Evolutionary conservation across 2,888 invertebrate genomes (phyloP).

Genomic region (Philopedon plagiatum): DNA sequence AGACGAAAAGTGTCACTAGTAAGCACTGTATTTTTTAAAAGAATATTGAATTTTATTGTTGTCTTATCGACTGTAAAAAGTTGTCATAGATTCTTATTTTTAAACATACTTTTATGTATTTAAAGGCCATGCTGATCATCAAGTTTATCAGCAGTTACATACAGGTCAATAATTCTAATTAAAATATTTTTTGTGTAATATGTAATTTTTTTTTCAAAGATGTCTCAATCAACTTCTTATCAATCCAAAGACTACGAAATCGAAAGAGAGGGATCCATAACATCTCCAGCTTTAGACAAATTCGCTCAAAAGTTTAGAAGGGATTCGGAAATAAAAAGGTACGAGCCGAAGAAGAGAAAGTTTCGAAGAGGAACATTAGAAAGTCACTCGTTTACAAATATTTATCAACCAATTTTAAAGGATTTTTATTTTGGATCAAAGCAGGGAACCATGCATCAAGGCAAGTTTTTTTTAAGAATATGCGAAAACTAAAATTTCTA

Average conservation of each 20-base stretch:
- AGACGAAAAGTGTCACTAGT: slow-evolving; percentile 62
- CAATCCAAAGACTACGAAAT: slow-evolving; percentile 58
- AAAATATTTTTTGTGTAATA: no score
- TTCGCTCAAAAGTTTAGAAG: slow-evolving; percentile 65
- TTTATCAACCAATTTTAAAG: slow-evolving; percentile 62
- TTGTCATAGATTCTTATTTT: no score
- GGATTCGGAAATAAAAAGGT: slow-evolving; percentile 63
- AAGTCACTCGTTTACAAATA: slow-evolving; percentile 66
- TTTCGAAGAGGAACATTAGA: slow-evolving; percentile 65
- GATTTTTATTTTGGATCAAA: slow-evolving; percentile 65
- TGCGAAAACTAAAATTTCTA: no score
- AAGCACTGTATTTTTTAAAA: no score
- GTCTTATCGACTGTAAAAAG: no score
- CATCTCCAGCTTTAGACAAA: slow-evolving; percentile 46
- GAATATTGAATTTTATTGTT: no score
- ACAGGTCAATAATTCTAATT: no score
- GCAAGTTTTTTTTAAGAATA: no score
- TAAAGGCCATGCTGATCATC: no score
- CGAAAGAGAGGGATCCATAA: slow-evolving; percentile 47
- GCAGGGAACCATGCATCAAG: slow-evolving; percentile 65
- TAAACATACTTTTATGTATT: no score
- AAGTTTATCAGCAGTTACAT: no score
- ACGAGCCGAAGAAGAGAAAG: slow-evolving; percentile 56
- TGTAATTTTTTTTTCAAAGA: no score
- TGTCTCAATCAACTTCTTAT: slow-evolving; percentile 62